These are phyloP conservation scores for Tenebrosternarchus preto DNA, from an alignment of 2,113 vertebrate genomes.

Conservation along the genomic window DNA sequence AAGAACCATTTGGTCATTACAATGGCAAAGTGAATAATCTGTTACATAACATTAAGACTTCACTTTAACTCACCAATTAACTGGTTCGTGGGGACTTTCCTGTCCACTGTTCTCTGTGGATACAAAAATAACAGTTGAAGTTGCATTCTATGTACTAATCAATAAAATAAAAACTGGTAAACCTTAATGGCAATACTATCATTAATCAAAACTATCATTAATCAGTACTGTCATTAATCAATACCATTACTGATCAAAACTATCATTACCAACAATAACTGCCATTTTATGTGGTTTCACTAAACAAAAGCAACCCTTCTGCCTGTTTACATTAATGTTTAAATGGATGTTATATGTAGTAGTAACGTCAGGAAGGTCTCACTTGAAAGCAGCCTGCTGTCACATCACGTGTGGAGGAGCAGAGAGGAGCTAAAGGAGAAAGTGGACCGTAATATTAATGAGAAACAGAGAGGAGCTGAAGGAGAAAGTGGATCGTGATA, in stretches of 20 bases:
- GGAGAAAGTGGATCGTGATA: not conserved
- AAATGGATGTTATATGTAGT: too few species aligned
- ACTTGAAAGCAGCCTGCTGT: constrained; percentile 5
- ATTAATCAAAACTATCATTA: too few species aligned
- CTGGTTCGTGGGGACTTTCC: not conserved
- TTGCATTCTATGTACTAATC: too few species aligned
- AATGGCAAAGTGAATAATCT: not conserved
- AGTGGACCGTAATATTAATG: not conserved
- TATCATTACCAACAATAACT: too few species aligned
- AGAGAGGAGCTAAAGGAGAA: not conserved
- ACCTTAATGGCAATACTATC: too few species aligned
- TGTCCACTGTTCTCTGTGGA: not conserved
- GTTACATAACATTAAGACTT: not conserved
- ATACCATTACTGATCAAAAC: too few species aligned
- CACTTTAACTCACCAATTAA: constrained; percentile 3
- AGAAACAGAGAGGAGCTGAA: not conserved
- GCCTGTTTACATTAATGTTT: too few species aligned
- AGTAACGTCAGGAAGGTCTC: not conserved
- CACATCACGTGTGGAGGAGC: not conserved
- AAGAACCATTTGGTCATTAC: not conserved
- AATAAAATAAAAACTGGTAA: too few species aligned
- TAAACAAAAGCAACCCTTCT: too few species aligned
- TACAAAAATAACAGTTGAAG: not conserved
- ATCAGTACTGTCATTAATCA: too few species aligned
- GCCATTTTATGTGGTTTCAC: too few species aligned